These are phyloP conservation scores for Lophura nycthemera DNA, from an alignment of 2,113 vertebrate species.

Conservation along the genomic window DNA sequence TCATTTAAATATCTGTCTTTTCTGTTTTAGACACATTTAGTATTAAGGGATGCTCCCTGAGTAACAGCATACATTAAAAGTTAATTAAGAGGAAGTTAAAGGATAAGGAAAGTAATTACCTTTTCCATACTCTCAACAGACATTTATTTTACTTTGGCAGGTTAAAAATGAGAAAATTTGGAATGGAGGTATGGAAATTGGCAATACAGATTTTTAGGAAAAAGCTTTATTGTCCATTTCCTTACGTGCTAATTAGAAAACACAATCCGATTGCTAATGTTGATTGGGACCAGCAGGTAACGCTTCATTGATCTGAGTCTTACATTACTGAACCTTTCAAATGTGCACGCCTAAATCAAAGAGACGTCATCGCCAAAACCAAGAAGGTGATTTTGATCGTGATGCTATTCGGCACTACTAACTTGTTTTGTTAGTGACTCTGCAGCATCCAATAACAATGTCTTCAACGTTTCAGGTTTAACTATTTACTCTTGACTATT, in stretches of 20 bases:
- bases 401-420: background rate
- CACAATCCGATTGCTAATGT: slow-evolving; percentile 26
- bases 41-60: slow-evolving; percentile 61
- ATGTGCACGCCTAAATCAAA: background rate
- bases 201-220: slow-evolving; percentile 1
- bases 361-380: background rate
- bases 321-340: slow-evolving; percentile 22
- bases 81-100: slow-evolving; percentile 77
- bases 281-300: slow-evolving; percentile 1
- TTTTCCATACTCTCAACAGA: slow-evolving; percentile 49
- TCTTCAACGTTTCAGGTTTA: background rate
- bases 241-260: slow-evolving; percentile 52
- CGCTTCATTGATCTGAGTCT: slow-evolving; percentile 39
- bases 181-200: slow-evolving; percentile 43
- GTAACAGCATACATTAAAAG: slow-evolving; percentile 73
- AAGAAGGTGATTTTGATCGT: background rate
- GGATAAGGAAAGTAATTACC: slow-evolving; percentile 61
- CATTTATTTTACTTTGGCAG: slow-evolving; percentile 67
- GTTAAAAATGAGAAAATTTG: slow-evolving; percentile 50
- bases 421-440: background rate
- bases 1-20: slow-evolving; percentile 74
- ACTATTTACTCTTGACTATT: background rate
- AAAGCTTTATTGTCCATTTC: slow-evolving; percentile 51
- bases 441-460: accelerated
- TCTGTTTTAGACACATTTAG: slow-evolving; percentile 64